These are phyloP conservation scores for Pitangus sulphuratus DNA, from an alignment of 2,797 vertebrate genomes.

Conservation along the genomic window DNA sequence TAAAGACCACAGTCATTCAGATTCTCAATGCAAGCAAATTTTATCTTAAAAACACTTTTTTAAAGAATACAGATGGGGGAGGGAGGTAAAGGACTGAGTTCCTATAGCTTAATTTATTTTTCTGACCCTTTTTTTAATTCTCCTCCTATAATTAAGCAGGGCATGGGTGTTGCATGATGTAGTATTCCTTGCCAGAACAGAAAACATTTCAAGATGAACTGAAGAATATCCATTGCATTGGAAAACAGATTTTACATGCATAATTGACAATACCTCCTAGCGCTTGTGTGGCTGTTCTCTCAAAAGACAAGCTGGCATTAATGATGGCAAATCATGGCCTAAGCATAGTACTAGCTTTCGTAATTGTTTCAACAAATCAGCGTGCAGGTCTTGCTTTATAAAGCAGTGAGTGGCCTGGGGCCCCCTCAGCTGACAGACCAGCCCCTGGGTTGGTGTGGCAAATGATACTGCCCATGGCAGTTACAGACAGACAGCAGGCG, in stretches of 20 bases:
- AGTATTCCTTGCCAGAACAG: neutral
- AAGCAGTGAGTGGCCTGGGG: neutral
- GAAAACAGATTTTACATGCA: neutral
- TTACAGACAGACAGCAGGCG: neutral
- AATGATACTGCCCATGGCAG: accelerated
- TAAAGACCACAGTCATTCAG: neutral
- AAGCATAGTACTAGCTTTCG: neutral
- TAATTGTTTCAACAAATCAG: neutral
- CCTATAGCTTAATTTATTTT: neutral
- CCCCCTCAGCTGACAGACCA: neutral
- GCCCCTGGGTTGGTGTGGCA: neutral
- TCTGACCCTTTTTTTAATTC: neutral
- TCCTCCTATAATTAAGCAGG: neutral
- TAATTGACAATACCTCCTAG: neutral
- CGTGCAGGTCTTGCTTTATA: neutral
- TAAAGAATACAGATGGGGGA: neutral
- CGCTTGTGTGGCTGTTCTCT: neutral
- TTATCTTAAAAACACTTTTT: neutral
- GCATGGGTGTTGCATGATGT: neutral
- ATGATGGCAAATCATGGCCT: neutral
- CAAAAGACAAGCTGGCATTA: neutral
- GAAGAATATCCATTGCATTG: neutral
- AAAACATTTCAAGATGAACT: neutral
- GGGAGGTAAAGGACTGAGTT: neutral
- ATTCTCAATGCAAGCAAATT: neutral